Conservation (phyloP, 2,797 vertebrate species). For the Apogon hyalosoma region DNA sequence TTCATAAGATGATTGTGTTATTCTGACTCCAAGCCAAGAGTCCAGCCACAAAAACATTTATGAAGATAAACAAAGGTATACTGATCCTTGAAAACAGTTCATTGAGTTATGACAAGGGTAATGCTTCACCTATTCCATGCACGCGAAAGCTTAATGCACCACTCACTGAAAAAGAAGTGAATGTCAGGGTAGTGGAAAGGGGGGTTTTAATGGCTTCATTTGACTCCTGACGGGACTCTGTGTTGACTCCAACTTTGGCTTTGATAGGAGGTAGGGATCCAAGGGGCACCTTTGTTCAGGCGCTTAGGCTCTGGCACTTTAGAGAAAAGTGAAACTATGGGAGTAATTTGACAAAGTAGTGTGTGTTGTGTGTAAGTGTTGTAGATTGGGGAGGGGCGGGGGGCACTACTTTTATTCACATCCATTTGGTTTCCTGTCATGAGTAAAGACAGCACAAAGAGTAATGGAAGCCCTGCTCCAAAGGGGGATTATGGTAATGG, state of each 20-base stretch:
- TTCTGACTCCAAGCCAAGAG: background rate
- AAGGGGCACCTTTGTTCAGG: conserved; percentile 69
- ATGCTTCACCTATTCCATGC: conserved; percentile 11
- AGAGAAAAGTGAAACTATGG: conserved; percentile 74
- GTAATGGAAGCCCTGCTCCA: conserved; percentile 60
- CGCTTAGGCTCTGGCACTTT: conserved; percentile 54
- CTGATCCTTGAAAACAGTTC: conserved; percentile 7
- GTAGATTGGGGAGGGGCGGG: conserved; percentile 36
- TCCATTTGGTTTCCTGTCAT: conserved; percentile 76
- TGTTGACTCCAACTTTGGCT: conserved; percentile 68
- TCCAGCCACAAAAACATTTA: background rate
- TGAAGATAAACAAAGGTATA: conserved; percentile 12
- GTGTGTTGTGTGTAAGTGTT: conserved; percentile 46
- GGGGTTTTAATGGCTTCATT: conserved; percentile 77
- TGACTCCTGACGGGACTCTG: conserved; percentile 75
- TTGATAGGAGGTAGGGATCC: conserved; percentile 66
- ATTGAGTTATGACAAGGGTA: conserved; percentile 21
- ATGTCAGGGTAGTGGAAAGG: conserved; percentile 43
- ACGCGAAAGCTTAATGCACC: conserved; percentile 15
- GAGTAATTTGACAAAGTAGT: conserved; percentile 64
- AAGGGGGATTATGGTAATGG: conserved; percentile 74
- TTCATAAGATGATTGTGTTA: background rate
- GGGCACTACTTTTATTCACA: conserved; percentile 65
- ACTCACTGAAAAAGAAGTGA: conserved; percentile 45
- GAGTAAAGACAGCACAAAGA: conserved; percentile 68